These are phyloP conservation scores for Abramis brama DNA, from an alignment of 2,113 vertebrate species.

Conservation along the genomic window DNA sequence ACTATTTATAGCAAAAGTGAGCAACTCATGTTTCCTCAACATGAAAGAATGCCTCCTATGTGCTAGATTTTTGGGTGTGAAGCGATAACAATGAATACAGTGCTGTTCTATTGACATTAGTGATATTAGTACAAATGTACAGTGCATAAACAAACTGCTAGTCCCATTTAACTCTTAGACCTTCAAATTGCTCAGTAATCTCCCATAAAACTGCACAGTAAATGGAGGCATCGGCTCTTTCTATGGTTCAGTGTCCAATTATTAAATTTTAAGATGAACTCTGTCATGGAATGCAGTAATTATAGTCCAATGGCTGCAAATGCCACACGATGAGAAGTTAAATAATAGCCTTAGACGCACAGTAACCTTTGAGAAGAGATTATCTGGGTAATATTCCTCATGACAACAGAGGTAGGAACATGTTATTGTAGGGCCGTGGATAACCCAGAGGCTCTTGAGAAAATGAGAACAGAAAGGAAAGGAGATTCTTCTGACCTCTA, in stretches of 20 bases:
- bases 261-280: constrained; percentile 70
- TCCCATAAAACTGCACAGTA: background rate
- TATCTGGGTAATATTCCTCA: constrained; percentile 58
- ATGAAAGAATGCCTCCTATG: background rate
- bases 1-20: background rate
- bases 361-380: constrained; percentile 68
- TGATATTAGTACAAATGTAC: background rate
- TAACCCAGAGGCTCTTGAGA: constrained; percentile 19
- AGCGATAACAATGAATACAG: background rate
- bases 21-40: background rate
- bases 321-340: constrained; percentile 70
- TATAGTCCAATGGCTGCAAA: constrained; percentile 68
- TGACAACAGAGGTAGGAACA: constrained; percentile 46
- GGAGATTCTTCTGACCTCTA: background rate
- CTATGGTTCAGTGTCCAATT: constrained; percentile 68
- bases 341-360: constrained; percentile 70
- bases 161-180: background rate
- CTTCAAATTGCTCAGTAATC: background rate
- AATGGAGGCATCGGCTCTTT: constrained; percentile 51
- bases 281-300: constrained; percentile 70
- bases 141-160: background rate
- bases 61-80: background rate
- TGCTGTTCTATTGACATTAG: background rate
- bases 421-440: constrained; percentile 11
- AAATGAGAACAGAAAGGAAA: constrained; percentile 31